phyloP scores from a whole-genome alignment of 2,888 invertebrate genomes.

The Vanessa cardui region DNA sequence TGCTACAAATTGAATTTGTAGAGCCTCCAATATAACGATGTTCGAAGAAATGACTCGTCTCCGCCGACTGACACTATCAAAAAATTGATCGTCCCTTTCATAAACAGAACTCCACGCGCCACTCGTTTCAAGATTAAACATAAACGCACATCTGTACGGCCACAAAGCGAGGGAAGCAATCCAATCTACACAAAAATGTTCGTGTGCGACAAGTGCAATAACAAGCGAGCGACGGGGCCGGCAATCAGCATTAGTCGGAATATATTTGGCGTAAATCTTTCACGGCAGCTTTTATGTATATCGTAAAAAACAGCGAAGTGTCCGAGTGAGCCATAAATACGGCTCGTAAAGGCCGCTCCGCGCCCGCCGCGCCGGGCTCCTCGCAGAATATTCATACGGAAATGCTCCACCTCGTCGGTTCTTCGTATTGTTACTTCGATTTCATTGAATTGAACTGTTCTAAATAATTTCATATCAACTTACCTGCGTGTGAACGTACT shows the following conservation, averaged over 20 bases:
- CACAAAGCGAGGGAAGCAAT: slow-evolving; percentile 14
- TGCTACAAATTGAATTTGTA: slow-evolving; percentile 77
- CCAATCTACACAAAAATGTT: slow-evolving; percentile 38
- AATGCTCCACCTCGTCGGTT: not conserved
- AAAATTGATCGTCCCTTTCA: slow-evolving; percentile 68
- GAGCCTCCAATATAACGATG: slow-evolving; percentile 76
- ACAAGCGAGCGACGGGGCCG: slow-evolving; percentile 37
- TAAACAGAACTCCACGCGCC: not conserved
- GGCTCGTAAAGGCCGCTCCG: slow-evolving; percentile 64
- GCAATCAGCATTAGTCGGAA: slow-evolving; percentile 79
- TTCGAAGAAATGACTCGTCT: slow-evolving; percentile 73
- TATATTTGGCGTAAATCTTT: slow-evolving; percentile 81
- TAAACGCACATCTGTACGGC: not conserved
- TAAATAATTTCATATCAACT: no score
- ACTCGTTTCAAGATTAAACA: not conserved
- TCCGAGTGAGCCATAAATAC: slow-evolving; percentile 75
- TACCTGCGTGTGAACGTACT: not conserved
- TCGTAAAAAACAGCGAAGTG: slow-evolving; percentile 79
- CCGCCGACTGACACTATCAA: slow-evolving; percentile 76
- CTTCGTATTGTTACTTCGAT: not conserved
- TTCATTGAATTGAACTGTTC: not conserved
- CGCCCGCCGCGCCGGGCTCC: slow-evolving; percentile 10
- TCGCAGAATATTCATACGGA: no score
- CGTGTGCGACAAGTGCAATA: slow-evolving; percentile 36
- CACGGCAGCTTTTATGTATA: slow-evolving; percentile 80